Conservation (phyloP, 2,113 vertebrate genomes). For the Amphiprion ocellaris region DNA sequence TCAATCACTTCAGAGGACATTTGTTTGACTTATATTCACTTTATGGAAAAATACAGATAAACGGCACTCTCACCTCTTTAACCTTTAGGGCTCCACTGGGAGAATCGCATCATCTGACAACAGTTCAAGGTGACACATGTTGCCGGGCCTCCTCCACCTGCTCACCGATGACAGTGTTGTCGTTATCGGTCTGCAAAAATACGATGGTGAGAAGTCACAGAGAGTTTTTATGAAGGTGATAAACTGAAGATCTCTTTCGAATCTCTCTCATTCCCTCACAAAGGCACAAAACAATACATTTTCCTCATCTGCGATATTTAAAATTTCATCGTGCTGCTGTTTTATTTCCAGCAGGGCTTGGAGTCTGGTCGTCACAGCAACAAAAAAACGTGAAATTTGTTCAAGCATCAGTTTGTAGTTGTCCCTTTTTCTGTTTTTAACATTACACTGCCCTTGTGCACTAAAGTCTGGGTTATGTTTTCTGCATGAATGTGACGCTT, state of each 20-base stretch:
- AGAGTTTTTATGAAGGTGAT: slow-evolving; percentile 1
- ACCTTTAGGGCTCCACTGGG: slow-evolving; percentile 8
- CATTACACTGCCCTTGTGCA: background rate
- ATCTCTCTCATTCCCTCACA: background rate
- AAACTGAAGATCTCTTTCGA: background rate
- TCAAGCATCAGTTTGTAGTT: background rate
- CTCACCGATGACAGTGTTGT: slow-evolving; percentile 5
- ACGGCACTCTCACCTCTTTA: slow-evolving; percentile 21
- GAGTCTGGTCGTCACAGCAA: background rate
- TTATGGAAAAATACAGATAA: too few species aligned
- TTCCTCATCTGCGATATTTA: background rate
- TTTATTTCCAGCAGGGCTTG: background rate
- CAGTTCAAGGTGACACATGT: slow-evolving; percentile 45
- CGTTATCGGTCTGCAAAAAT: slow-evolving; percentile 35
- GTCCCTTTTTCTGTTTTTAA: background rate
- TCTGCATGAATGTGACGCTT: too few species aligned
- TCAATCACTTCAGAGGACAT: too few species aligned
- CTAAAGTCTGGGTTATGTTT: too few species aligned
- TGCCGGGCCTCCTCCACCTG: slow-evolving; percentile 39
- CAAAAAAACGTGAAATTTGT: background rate
- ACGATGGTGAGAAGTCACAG: background rate
- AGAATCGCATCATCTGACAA: slow-evolving; percentile 20
- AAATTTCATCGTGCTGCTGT: background rate
- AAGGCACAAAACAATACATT: background rate
- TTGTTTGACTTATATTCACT: too few species aligned